phyloP scores from a whole-genome alignment of 2,113 vertebrate genomes.

The Albula glossodonta region DNA sequence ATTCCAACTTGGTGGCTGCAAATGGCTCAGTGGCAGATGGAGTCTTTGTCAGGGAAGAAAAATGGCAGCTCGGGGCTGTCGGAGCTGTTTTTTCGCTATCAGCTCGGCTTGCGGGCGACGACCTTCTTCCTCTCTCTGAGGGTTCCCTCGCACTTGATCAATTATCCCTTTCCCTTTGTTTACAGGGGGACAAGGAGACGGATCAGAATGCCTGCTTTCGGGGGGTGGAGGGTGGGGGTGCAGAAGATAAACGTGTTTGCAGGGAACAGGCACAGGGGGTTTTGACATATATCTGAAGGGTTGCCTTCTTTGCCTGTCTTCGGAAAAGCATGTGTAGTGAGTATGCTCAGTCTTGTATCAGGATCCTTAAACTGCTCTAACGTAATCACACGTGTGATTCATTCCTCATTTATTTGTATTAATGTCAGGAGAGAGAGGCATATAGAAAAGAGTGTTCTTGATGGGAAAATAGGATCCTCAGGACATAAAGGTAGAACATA shows the following conservation, averaged over 20 bases:
- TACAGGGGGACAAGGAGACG: conserved; percentile 37
- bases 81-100: conserved; percentile 73
- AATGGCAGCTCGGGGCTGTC: conserved; percentile 85
- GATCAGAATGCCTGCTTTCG: conserved; percentile 72
- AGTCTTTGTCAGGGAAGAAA: conserved; percentile 96
- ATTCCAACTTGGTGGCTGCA: conserved; percentile 90
- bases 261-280: conserved; percentile 27
- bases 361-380: conserved; percentile 3
- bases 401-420: neutral
- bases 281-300: neutral
- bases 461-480: neutral
- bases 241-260: neutral
- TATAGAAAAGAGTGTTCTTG: neutral
- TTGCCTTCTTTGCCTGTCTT: neutral
- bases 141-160: conserved; percentile 79
- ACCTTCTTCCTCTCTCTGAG: conserved; percentile 76
- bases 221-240: conserved; percentile 57
- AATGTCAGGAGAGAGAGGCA: neutral
- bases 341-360: neutral
- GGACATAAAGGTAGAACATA: neutral
- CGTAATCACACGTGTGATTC: neutral
- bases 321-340: neutral
- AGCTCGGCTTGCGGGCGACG: conserved; percentile 73
- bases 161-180: conserved; percentile 79
- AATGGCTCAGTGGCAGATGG: conserved; percentile 95